phyloP scores from a whole-genome alignment of 2,888 invertebrate species.

The Drosophila emarginata region DNA sequence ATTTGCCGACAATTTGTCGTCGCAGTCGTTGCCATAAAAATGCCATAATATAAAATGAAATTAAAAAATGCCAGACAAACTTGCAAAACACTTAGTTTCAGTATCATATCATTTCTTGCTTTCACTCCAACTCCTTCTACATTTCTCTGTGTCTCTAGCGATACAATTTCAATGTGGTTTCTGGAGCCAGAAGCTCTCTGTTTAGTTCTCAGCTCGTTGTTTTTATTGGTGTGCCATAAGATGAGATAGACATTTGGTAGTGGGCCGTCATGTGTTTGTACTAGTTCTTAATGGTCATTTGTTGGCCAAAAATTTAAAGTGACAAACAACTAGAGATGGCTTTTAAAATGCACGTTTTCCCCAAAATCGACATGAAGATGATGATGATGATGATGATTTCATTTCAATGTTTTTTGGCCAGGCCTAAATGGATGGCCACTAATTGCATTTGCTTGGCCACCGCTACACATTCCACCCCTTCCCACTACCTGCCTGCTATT shows the following conservation, averaged over 20 bases:
- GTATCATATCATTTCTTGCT: not conserved
- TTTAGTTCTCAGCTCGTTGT: slow-evolving; percentile 25
- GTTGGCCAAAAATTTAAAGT: slow-evolving; percentile 22
- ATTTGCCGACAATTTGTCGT: slow-evolving; percentile 76
- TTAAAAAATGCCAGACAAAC: slow-evolving; percentile 25
- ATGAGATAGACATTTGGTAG: not conserved
- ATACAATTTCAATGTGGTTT: not conserved
- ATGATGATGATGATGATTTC: slow-evolving; percentile 24
- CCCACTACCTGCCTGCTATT: slow-evolving; percentile 65
- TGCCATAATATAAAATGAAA: slow-evolving; percentile 41
- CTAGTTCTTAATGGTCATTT: not conserved
- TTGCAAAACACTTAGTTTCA: slow-evolving; percentile 1
- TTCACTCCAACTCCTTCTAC: slow-evolving; percentile 12
- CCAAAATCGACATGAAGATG: not conserved
- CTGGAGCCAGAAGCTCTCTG: slow-evolving; percentile 26
- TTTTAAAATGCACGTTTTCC: slow-evolving; percentile 21
- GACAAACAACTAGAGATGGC: slow-evolving; percentile 17
- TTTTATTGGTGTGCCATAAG: no score
- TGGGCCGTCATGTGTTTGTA: not conserved
- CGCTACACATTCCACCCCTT: slow-evolving; percentile 58
- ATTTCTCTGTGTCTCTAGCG: no score
- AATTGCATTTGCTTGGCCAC: slow-evolving; percentile 61
- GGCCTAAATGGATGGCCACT: slow-evolving; percentile 47
- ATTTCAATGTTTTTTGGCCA: slow-evolving; percentile 23
- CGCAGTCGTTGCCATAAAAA: slow-evolving; percentile 53